phyloP scores from a whole-genome alignment of 2,113 vertebrate genomes.

The Smithornis capensis region DNA sequence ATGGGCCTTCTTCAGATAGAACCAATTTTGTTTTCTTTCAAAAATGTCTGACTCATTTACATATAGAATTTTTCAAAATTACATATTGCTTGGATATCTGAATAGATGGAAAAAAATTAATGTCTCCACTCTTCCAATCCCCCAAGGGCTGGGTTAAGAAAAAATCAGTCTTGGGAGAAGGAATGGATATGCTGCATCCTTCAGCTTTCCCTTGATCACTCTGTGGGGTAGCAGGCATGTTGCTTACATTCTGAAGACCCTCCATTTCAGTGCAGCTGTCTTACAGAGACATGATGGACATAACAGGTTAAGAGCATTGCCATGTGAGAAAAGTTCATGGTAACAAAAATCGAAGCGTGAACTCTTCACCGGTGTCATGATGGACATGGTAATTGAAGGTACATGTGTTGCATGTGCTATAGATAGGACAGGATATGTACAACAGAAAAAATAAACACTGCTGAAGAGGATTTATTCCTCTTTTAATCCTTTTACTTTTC shows the following conservation, averaged over 20 bases:
- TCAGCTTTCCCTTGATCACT: background rate
- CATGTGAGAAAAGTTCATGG: background rate
- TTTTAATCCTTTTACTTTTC: background rate
- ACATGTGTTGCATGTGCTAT: background rate
- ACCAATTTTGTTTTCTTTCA: slow-evolving; percentile 33
- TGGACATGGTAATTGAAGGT: background rate
- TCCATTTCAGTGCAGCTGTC: background rate
- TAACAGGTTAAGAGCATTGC: slow-evolving; percentile 9
- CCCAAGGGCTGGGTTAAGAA: background rate
- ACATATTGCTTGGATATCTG: background rate
- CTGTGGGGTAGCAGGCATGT: background rate
- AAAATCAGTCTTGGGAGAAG: background rate
- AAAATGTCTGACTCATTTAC: background rate
- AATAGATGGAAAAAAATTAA: background rate
- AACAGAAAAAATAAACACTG: background rate
- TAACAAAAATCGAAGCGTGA: background rate
- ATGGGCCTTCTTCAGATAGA: background rate
- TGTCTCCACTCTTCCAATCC: background rate
- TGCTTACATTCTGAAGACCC: background rate
- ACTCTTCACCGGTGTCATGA: background rate
- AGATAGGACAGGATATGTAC: background rate
- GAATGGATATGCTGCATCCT: background rate
- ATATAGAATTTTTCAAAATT: background rate
- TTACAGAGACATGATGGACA: slow-evolving; percentile 31
- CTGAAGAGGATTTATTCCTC: background rate